Conservation (phyloP, 2,797 vertebrate species). For the Syngnathus acus region DNA sequence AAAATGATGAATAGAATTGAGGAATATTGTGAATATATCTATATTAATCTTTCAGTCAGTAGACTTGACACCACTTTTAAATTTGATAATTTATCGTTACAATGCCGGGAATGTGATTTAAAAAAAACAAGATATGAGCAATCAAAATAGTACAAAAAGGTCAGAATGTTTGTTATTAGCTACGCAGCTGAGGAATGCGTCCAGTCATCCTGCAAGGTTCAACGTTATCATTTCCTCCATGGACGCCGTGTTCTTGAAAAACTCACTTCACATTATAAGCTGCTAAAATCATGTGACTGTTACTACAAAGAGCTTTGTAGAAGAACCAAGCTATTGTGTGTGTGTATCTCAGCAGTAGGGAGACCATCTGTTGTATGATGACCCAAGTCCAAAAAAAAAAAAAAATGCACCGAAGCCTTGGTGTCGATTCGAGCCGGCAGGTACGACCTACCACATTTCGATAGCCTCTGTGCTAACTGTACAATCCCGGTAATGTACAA, state of each 20-base stretch:
- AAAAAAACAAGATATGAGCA: not conserved
- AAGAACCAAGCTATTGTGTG: constrained; percentile 1
- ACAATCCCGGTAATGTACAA: too few relatives aligned
- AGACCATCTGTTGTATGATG: constrained; percentile 65
- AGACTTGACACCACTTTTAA: too few relatives aligned
- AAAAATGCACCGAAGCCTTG: constrained; percentile 19
- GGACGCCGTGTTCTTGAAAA: not conserved
- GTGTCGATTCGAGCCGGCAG: constrained; percentile 27
- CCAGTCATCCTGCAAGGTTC: not conserved
- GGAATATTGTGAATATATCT: too few relatives aligned
- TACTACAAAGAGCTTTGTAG: not conserved
- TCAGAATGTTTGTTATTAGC: not conserved
- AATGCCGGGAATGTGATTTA: not conserved
- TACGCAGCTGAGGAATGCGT: not conserved
- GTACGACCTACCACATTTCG: not conserved
- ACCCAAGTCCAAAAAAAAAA: constrained; percentile 41
- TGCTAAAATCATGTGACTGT: not conserved
- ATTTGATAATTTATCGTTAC: not conserved
- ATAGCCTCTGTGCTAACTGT: constrained; percentile 6
- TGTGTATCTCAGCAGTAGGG: constrained; percentile 48
- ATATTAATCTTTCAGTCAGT: too few relatives aligned
- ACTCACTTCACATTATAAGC: not conserved
- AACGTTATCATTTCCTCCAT: not conserved
- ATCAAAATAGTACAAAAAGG: not conserved
- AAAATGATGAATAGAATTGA: too few relatives aligned